Evolutionary conservation across 2,888 invertebrate species (phyloP), one percentile per base, ranked within the genome.

Genomic region (Cistogaster globosa): DNA sequence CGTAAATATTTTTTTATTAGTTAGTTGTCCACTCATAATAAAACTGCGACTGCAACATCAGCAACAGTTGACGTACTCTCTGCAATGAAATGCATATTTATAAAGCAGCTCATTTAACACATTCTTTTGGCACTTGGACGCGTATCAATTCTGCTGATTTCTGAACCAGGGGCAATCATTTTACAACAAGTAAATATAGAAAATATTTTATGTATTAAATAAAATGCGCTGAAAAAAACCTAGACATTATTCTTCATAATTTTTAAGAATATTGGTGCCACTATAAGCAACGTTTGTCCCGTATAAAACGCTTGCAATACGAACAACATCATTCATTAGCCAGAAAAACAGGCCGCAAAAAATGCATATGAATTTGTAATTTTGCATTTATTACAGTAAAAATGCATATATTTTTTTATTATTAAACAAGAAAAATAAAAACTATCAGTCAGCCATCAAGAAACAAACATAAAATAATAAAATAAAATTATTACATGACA

Each of bases 171-270:
- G 69, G 78, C 78, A 78, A 78, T 83, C 72, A 76, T 36, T 60
- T 76, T 14, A 45, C 36, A 51, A 55, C 38, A n/a, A 36, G 51
- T 32, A 53, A 71, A 58, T 45, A 57, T 45, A 36, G 18, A 48
- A 67, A 60, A 60, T 60, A 67, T 60, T 36, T 26, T 32, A 72
- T 55, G 63, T 67, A 20, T 58, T 65, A 80, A 72, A 36, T 55
- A 63, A 38, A 63, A 58, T 71, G 63, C 62, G 26, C 74, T 68
- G 75, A 76, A 45, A 60, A n/a, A 74, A 87, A 72, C 71, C 86
- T 87, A 87, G 87, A 87, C 87, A 87, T 87, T 87, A 87, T 87
- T 87, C 87, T 81, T 86, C 86, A 87, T 87, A 87, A 87, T 84
- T 87, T 84, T 76, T 84, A 84, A 72, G 86, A 85, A 86, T 83